These are phyloP conservation scores for Eurosta solidaginis DNA, from an alignment of 1,140 invertebrate genomes.

Conservation along the genomic window DNA sequence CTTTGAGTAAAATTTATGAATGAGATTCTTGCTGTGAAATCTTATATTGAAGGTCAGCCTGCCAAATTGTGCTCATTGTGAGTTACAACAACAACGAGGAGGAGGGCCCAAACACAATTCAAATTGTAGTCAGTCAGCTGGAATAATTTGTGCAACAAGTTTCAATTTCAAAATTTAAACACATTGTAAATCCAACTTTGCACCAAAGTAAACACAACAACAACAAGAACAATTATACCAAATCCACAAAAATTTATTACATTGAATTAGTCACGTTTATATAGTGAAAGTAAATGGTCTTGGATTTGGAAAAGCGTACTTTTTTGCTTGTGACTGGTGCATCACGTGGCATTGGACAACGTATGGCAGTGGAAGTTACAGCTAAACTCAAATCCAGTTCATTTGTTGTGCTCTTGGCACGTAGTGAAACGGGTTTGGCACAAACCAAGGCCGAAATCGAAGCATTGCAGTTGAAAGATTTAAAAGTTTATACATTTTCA, in stretches of 20 bases:
- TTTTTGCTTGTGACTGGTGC: slow-evolving; percentile 80
- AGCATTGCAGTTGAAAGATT: slow-evolving; percentile 59
- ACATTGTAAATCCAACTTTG: neutral
- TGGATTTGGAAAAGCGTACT: slow-evolving; percentile 59
- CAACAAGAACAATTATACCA: neutral
- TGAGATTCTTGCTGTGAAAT: neutral
- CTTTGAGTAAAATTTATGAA: neutral
- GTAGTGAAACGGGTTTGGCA: slow-evolving; percentile 69
- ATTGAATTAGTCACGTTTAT: neutral
- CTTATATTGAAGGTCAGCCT: neutral
- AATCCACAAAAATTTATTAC: neutral
- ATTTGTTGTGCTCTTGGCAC: slow-evolving; percentile 75
- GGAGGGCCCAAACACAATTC: neutral
- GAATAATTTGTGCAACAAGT: slow-evolving; percentile 20
- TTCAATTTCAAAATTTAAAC: neutral
- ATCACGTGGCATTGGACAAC: slow-evolving; percentile 83
- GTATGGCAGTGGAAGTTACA: slow-evolving; percentile 74
- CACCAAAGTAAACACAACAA: neutral
- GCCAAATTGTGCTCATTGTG: neutral
- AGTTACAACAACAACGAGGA: neutral
- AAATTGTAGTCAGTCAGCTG: neutral
- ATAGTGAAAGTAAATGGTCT: slow-evolving; percentile 28
- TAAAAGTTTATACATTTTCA: slow-evolving; percentile 62
- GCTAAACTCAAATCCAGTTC: slow-evolving; percentile 67
- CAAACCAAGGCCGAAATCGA: slow-evolving; percentile 66